Conservation (phyloP, 2,888 invertebrate species). For the Tholera decimalis region DNA sequence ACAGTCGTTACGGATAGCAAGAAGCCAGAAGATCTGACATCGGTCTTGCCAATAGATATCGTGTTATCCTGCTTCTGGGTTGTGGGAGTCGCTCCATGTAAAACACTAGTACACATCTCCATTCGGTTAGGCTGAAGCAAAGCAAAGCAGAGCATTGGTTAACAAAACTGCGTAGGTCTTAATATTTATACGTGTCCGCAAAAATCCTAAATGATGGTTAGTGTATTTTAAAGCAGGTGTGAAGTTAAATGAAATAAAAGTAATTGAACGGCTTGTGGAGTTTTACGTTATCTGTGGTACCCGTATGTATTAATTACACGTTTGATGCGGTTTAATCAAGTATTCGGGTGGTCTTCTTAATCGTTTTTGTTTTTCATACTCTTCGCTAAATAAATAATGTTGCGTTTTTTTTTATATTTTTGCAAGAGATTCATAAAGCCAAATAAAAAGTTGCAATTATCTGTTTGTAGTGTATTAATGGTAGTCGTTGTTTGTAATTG, state of each 20-base stretch:
- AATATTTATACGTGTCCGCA: not conserved
- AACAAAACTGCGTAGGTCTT: too few relatives aligned
- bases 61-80: too few relatives aligned
- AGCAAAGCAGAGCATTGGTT: too few relatives aligned
- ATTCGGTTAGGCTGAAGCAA: too few relatives aligned
- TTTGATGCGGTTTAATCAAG: conserved; percentile 31
- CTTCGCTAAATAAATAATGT: not conserved
- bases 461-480: not conserved
- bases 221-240: conserved; percentile 41
- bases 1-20: too few relatives aligned
- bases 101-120: too few relatives aligned
- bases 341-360: conserved; percentile 22
- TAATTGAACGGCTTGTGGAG: conserved; percentile 11
- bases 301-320: conserved; percentile 42
- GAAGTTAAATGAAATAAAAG: conserved; percentile 27
- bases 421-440: not conserved
- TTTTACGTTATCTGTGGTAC: conserved; percentile 17
- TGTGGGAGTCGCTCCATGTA: too few relatives aligned
- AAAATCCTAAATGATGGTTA: conserved; percentile 18
- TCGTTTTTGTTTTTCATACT: conserved; percentile 3
- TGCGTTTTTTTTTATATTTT: not conserved
- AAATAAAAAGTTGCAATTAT: not conserved
- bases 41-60: too few relatives aligned
- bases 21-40: too few relatives aligned
- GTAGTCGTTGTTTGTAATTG: too few relatives aligned